phyloP scores from a whole-genome alignment of 2,888 invertebrate species.

The Agrotis clavis region DNA sequence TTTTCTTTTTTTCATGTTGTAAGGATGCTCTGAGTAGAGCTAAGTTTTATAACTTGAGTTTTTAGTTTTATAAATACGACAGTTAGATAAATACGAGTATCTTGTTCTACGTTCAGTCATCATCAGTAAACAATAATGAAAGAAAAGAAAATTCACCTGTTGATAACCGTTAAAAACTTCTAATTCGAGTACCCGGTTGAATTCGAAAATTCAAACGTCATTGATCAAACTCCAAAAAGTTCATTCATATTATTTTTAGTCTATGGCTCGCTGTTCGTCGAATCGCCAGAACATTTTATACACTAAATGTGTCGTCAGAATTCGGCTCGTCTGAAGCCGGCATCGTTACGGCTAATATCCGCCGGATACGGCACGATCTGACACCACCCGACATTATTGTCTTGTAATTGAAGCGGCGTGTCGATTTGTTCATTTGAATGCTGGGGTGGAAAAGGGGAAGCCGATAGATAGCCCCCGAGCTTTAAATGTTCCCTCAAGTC shows the following conservation, averaged over 20 bases:
- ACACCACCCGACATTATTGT: constrained; percentile 82
- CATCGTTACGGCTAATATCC: constrained; percentile 86
- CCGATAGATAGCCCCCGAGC: constrained; percentile 44
- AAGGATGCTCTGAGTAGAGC: constrained; percentile 26
- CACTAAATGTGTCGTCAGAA: constrained; percentile 87
- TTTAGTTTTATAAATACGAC: not conserved
- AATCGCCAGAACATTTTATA: constrained; percentile 66
- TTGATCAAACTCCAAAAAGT: constrained; percentile 13
- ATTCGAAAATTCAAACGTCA: constrained; percentile 16
- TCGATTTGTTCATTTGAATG: constrained; percentile 82
- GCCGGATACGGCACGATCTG: constrained; percentile 84
- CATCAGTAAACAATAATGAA: constrained; percentile 6
- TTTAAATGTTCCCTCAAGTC: constrained; percentile 47
- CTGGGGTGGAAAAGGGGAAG: constrained; percentile 63
- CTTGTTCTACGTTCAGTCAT: not conserved
- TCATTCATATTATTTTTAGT: constrained; percentile 37
- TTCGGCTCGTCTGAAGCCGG: constrained; percentile 82
- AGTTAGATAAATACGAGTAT: too few relatives aligned
- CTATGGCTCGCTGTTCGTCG: constrained; percentile 47
- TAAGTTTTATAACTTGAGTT: constrained; percentile 9
- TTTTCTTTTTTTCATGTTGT: constrained; percentile 62
- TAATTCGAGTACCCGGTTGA: not conserved
- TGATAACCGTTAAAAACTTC: not conserved
- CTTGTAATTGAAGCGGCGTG: constrained; percentile 88
- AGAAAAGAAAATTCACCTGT: not conserved